These are phyloP conservation scores for Erpetoichthys calabaricus DNA, from an alignment of 2,797 vertebrate genomes.

Conservation along the genomic window DNA sequence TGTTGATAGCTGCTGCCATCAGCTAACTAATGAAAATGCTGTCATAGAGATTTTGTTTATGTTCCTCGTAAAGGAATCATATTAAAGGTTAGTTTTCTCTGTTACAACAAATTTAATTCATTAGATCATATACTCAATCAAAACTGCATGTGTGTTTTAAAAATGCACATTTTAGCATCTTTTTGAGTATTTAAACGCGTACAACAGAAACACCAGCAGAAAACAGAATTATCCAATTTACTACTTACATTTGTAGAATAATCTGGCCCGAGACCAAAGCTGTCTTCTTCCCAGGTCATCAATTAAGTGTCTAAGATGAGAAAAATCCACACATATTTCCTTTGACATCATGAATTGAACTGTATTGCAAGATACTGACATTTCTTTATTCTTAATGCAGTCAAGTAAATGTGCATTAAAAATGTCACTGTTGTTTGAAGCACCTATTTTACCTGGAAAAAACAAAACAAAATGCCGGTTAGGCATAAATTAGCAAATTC, in stretches of 20 bases:
- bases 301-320: slow-evolving; percentile 60
- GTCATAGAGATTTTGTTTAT: too few relatives aligned
- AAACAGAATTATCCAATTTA: background rate
- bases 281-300: slow-evolving; percentile 72
- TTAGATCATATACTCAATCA: too few relatives aligned
- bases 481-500: too few relatives aligned
- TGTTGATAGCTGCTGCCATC: too few relatives aligned
- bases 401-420: slow-evolving; percentile 67
- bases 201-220: too few relatives aligned
- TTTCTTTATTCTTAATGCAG: slow-evolving; percentile 61
- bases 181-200: too few relatives aligned
- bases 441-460: slow-evolving; percentile 43
- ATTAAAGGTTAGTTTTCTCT: too few relatives aligned
- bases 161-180: too few relatives aligned
- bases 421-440: slow-evolving; percentile 48
- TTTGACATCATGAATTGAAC: slow-evolving; percentile 73
- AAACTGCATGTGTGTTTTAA: too few relatives aligned
- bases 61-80: too few relatives aligned
- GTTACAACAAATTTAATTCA: too few relatives aligned
- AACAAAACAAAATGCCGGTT: background rate
- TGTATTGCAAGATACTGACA: slow-evolving; percentile 61
- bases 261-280: slow-evolving; percentile 72
- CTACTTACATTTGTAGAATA: slow-evolving; percentile 75
- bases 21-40: too few relatives aligned
- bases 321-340: slow-evolving; percentile 52